Base-by-base conservation (phyloP, 2,113 vertebrate species). In the Leptodactylus fuscus region DNA sequence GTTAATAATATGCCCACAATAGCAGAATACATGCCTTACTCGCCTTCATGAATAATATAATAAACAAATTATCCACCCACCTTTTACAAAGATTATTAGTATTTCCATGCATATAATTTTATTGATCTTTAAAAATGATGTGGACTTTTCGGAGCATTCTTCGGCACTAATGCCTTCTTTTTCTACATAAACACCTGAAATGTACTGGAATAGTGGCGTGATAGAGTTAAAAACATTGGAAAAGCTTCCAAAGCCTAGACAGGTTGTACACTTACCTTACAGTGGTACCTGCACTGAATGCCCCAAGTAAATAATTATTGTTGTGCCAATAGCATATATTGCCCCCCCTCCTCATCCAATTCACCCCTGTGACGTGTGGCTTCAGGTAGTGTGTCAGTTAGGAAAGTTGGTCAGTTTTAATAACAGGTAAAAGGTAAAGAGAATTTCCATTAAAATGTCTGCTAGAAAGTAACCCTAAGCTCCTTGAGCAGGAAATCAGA, bases 1-100 rank as follows among this genome's bases (percentile, higher is more conserved):
- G 97, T 97, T 99, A 99, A 99, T 99, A 98, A 96, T 97, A 97
- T 97, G 96, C 97, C 95, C 96, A 98, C 96, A 97, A 97, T 96
- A 96, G 97, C 94, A 96, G 96, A 96, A 97, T 96, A 95, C 94
- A 94, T 94, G 95, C 96, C 94, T 96, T 92, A 92, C 95, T 96
- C 95, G 91, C 92, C 94, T 97, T 99, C 97, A 98, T 99, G 96
- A 99, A 99, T 99, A 98, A 98, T 98, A 97, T 97, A 99, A 96
- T 98, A 97, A 99, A 99, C 97, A 99, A 98, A 99, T 98, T 94
- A 98, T 96, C 96, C 93, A 94, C 93, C 95, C 92, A 97, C 94
- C 95, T 98, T 98, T 98, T 96, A 97, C 96, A 96, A 97, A 95
- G 96, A 97, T 97, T 98, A 99, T 99, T 99, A 99, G 96, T 95